Evolutionary conservation across 2,888 invertebrate species (phyloP), one percentile per base, ranked within the genome.

Genomic region (Hirtodrosophila trivittata): DNA sequence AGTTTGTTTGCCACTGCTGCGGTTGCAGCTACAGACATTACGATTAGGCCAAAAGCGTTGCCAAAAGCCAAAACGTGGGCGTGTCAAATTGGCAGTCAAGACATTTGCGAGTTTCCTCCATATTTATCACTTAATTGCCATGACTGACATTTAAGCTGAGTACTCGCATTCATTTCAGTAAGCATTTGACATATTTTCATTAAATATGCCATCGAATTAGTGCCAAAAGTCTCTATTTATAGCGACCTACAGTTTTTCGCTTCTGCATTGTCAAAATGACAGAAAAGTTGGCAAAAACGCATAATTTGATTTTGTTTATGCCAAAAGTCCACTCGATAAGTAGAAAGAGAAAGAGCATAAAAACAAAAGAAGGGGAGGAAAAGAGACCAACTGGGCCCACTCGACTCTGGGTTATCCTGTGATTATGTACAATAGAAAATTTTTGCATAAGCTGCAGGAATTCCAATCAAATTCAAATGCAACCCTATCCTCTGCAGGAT

Each of bases 41-140:
- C 12, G 35, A 55, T 42, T 38, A 30, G 13, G 35, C 46, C 37
- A 6, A 30, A 13, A 35, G 37, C 35, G 30, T 37, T 51, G 45
- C 38, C 54, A 54, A 54, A 35, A 60, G 45, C 38, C 51, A 37
- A 37, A 13, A 26, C 28, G 14, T 28, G 43, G 42, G 38, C 45
- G 14, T 35, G 13, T 25, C 49, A 45, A 65, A 70, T 57, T 59
- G 38, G 21, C 43, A 37, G 13, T 28, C 12, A 51, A 51, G 32
- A 58, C 54, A 85, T 63, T 66, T 58, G 25, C 12, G 16, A 47
- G 43, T 39, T 50, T 16, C 21, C 46, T 37, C 42, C 47, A 56
- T 56, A 56, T 35, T 59, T 45, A 54, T 56, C 75, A 66, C 43
- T 52, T 78, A 67, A 78, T 77, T 70, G 78, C 66, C 60, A 66